Evolutionary conservation across 1,140 invertebrate genomes (phyloP), one percentile per base, ranked within the genome.

Genomic region (Maconellicoccus hirsutus): DNA sequence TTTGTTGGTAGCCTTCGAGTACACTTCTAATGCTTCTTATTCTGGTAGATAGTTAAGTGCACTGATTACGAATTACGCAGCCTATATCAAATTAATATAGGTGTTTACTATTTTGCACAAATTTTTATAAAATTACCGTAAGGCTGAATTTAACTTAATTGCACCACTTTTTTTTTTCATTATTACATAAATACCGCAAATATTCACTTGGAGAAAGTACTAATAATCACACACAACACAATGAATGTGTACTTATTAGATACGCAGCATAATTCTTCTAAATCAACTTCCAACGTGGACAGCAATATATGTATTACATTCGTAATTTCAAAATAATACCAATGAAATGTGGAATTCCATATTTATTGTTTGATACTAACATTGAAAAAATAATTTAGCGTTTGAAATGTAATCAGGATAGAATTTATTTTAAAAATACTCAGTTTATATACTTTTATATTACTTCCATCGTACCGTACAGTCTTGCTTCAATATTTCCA

Each of bases 201-300:
- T 52, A 52, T n/a, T n/a, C n/a, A n/a, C n/a, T n/a, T n/a, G n/a
- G 42, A 52, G 42, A 52, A 52, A 52, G 42, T 52, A 52, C 16
- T 14, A 3, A 52, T 19, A 52, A 52, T 52, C 42, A 52, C 16
- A 52, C 42, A 19, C 10, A 66, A 22, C 22, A 19, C 10, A 66
- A 22, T 8, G 19, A 66, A 66, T 22, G 19, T 22, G 61, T 26
- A 61, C 4, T n/a, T 61, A 66, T 66, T 26, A 25, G 61, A 66
- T 66, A 66, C 61, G 61, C 22, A 66, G 61, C 6, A 22, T 66
- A 66, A 66, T 66, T 66, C 25, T 66, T 66, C 19, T 66, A 66
- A n/a, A 66, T 16, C 10, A 66, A 16, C 61, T 8, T 25, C 8
- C 61, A 66, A 23, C 61, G 25, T 25, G 19, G 4, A 33, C 42